These are phyloP conservation scores for Gallinago jamesoni DNA, from an alignment of 2,113 vertebrate genomes.

Conservation along the genomic window DNA sequence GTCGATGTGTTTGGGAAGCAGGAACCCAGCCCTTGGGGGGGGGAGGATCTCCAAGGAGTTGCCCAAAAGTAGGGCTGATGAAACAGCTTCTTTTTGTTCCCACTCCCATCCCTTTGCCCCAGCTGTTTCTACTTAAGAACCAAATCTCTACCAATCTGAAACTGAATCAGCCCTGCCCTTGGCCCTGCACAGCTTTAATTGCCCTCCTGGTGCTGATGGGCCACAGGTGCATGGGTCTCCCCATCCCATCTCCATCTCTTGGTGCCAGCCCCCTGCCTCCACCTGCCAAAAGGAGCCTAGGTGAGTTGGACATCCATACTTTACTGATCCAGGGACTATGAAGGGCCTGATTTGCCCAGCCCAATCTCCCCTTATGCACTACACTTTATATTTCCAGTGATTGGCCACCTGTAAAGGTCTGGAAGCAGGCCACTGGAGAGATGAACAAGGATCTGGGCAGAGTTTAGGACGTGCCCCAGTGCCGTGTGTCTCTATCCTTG, in stretches of 20 bases:
- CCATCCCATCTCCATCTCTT: not conserved
- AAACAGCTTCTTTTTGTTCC: not conserved
- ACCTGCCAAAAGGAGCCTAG: not conserved
- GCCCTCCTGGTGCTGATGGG: not conserved
- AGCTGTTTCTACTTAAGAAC: constrained; percentile 45
- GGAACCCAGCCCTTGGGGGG: not conserved
- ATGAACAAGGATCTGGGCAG: not conserved
- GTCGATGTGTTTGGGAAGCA: not conserved
- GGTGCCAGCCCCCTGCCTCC: not conserved
- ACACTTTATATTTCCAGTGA: not conserved
- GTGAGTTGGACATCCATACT: not conserved
- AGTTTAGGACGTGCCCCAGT: not conserved
- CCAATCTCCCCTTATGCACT: not conserved
- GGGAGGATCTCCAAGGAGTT: not conserved
- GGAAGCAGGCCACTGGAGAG: not conserved
- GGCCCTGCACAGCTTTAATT: accelerated
- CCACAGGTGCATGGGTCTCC: not conserved
- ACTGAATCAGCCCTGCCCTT: not conserved
- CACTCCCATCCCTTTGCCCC: not conserved
- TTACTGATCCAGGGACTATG: not conserved
- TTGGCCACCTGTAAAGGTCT: not conserved
- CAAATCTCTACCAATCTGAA: not conserved
- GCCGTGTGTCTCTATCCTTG: not conserved
- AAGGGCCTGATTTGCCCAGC: not conserved
- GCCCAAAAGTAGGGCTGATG: not conserved